Base-by-base conservation (phyloP, 2,888 invertebrate genomes). In the Tholera decimalis region DNA sequence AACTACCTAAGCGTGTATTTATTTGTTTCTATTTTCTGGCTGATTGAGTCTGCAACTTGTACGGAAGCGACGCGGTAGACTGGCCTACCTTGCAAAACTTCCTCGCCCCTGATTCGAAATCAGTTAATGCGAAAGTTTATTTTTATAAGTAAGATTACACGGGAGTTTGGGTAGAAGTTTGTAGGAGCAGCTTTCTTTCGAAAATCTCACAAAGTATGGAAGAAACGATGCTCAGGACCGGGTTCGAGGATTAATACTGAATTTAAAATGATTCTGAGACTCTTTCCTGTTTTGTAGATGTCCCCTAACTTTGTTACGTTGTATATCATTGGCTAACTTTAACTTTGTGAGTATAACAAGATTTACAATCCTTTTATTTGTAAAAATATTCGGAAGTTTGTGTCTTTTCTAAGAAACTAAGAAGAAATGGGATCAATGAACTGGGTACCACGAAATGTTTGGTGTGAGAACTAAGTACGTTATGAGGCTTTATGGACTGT, bases 61-160 rank as follows among this genome's bases (percentile, higher is more conserved):
- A 78, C 78, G 86, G 83, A 89, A 89, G 88, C 88, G 87, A 85
- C 88, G 46, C 46, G 47, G 83, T 88, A 87, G 86, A 88, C 88
- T 88, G 83, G 91, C 90, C 90, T 91, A 92, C 94, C 92, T 93
- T 87, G 85, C 81, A 65, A 89, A 90, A 92, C 86, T 93, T 92
- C 81, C 81, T 87, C 89, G 84, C 87, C 88, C 90, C 91, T 93
- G 92, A 95, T 94, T 94, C 94, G 89, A 93, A 94, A 94, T 94
- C 95, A 93, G 95, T 95, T 95, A 96, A 96, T 95, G 96, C 89
- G 95, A 95, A 96, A 96, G 96, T 96, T 96, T 96, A 95, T 95
- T 95, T 95, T 96, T 95, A 95, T 96, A 96, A 96, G 96, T 95
- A 93, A 95, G 96, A 95, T 96, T 96, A 95, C 93, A 93, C 92